Percentiles rank a stretch among this genome's conserved stretches.
Conservation (phyloP, 2,888 invertebrate species). For the Micropterix aruncella region DNA sequence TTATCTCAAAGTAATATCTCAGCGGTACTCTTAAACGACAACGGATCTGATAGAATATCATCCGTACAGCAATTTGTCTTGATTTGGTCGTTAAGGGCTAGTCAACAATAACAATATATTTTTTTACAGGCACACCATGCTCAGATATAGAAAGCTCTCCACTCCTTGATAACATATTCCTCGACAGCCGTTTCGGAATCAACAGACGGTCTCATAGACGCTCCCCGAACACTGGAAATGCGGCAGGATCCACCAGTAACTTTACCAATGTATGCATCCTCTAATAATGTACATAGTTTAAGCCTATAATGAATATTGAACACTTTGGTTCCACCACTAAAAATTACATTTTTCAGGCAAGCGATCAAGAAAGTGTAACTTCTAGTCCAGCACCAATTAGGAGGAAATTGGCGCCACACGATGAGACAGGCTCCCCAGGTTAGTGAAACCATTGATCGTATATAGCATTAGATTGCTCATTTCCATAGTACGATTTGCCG, state of each 20-base stretch:
- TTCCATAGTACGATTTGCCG: too few species aligned
- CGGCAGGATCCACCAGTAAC: slow-evolving; percentile 11
- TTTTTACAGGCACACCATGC: slow-evolving; percentile 45
- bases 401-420: background rate
- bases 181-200: slow-evolving; percentile 56
- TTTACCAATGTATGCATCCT: background rate
- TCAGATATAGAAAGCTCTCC: slow-evolving; percentile 60
- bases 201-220: slow-evolving; percentile 27
- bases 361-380: background rate
- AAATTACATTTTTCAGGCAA: slow-evolving; percentile 12
- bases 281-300: too few species aligned
- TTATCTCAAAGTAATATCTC: too few species aligned
- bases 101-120: too few species aligned
- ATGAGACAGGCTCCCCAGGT: background rate
- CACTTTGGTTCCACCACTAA: too few species aligned
- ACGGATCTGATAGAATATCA: too few species aligned
- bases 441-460: too few species aligned
- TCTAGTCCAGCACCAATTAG: background rate
- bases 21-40: too few species aligned
- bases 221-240: background rate
- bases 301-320: too few species aligned
- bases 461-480: too few species aligned
- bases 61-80: too few species aligned
- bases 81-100: too few species aligned
- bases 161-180: slow-evolving; percentile 61